Evolutionary conservation across 2,113 vertebrate species (phyloP), one percentile per base, ranked within the genome.

Genomic region (Platichthys stellatus): DNA sequence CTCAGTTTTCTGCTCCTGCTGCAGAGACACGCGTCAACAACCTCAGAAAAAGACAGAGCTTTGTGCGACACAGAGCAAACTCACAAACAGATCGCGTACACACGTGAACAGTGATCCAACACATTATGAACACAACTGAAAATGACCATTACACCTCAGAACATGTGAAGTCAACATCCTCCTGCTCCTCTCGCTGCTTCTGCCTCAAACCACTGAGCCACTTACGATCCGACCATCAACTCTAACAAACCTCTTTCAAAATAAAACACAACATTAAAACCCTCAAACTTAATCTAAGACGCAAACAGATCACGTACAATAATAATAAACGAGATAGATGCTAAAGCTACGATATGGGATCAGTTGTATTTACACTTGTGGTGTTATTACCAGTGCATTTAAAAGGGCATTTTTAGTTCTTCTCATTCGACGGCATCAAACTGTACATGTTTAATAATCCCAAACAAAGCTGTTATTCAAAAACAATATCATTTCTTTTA

Each of bases 301-400:
- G 65, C 61, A 78, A 70, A 79, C 35, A 73, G 35, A 63, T n/a
- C 56, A 62, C 61, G 31, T 8, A 58, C 43, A 51, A 18, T 7
- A 51, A 51, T 49, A 15, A 9, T 15, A 78, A 68, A 79, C 60
- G 10, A 58, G 47, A 62, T 10, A 28, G 0, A 65, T 14, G 35
- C 23, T 23, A 23, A 26, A 72, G 43, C 63, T 21, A 23, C 26
- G 59, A 62, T 51, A 38, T 49, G 38, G 68, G 14, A 76, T 28
- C 26, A 73, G 15, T 69, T 35, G 15, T 61, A 53, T 84, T 69
- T 54, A 69, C 62, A 63, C 38, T 51, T 5, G 31, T 73, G 31
- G 31, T 73, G 31, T 77, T 63, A 45, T 8, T 21, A 1, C 72
- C 71, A 91, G 92, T 92, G 92, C 92, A 91, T 61, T 72, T 75